Percentiles rank a stretch among this genome's conserved stretches.
phyloP scores from a whole-genome alignment of 2,888 invertebrate genomes.

The Gerris lacustris region DNA sequence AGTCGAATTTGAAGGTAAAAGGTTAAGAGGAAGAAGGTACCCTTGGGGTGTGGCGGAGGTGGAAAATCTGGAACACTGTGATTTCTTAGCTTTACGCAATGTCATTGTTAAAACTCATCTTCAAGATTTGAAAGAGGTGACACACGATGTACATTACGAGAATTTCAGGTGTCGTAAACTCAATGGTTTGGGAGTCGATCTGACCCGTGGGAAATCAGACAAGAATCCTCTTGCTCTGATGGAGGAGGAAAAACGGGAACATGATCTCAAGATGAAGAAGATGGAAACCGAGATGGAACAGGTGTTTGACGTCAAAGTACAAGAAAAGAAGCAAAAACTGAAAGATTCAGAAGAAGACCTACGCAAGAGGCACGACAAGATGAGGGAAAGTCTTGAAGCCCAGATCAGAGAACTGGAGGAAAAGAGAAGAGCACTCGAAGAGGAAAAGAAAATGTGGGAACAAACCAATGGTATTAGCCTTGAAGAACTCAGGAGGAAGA shows the following conservation, averaged over 20 bases:
- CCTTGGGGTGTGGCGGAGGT: constrained; percentile 99
- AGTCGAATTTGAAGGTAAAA: constrained; percentile 78
- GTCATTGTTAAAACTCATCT: constrained; percentile 94
- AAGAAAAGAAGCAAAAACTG: constrained; percentile 89
- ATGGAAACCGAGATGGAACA: constrained; percentile 99
- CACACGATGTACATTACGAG: constrained; percentile 99
- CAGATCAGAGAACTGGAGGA: constrained; percentile 88
- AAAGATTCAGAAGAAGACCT: constrained; percentile 89
- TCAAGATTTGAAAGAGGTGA: constrained; percentile 94
- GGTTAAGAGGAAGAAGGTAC: constrained; percentile 84
- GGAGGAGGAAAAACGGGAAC: constrained; percentile 95
- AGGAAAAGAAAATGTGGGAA: constrained; percentile 82
- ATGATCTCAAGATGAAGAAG: constrained; percentile 93
- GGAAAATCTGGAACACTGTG: constrained; percentile 97
- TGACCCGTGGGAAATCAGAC: constrained; percentile 74
- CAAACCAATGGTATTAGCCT: constrained; percentile 76
- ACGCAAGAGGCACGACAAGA: constrained; percentile 78
- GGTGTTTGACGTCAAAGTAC: constrained; percentile 96
- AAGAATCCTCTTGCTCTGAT: constrained; percentile 91
- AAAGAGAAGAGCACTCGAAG: constrained; percentile 67
- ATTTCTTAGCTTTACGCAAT: constrained; percentile 92
- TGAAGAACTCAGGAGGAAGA: constrained; percentile 75
- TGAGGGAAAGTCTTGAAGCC: constrained; percentile 64
- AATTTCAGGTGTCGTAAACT: constrained; percentile 92
- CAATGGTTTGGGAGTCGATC: constrained; percentile 76